These are phyloP conservation scores for Liolophura sinensis DNA, from an alignment of 1,140 invertebrate species.

Conservation along the genomic window DNA sequence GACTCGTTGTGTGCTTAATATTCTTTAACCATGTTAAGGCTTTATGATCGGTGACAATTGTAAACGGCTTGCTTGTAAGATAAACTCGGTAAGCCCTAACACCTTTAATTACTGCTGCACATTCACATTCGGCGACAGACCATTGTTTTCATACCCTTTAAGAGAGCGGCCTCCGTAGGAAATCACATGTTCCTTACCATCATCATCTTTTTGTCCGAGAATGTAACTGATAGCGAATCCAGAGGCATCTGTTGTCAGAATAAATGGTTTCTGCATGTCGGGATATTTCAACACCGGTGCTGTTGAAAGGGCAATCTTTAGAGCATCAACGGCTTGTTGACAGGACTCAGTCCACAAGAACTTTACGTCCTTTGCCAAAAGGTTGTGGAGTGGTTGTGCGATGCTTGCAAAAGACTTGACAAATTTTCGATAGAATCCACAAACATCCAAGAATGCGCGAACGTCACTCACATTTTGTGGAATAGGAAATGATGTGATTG, in stretches of 20 bases:
- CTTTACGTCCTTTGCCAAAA: conserved; percentile 52
- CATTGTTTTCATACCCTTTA: conserved; percentile 16
- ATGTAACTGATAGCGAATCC: too few species aligned
- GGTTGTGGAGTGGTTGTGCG: too few species aligned
- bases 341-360: conserved; percentile 24
- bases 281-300: too few species aligned
- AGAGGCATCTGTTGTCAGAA: too few species aligned
- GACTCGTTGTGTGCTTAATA: conserved; percentile 11
- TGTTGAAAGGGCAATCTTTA: too few species aligned
- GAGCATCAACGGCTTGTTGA: conserved; percentile 26
- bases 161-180: conserved; percentile 27
- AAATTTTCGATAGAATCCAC: conserved; percentile 53
- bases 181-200: conserved; percentile 21
- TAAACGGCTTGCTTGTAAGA: too few species aligned
- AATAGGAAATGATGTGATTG: conserved; percentile 18
- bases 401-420: too few species aligned
- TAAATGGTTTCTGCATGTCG: too few species aligned
- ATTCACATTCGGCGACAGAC: conserved; percentile 6
- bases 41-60: too few species aligned
- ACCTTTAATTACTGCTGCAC: conserved; percentile 19
- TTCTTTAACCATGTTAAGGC: too few species aligned
- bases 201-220: conserved; percentile 23
- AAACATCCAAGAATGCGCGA: conserved; percentile 57
- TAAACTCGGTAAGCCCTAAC: too few species aligned
- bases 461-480: conserved; percentile 47